Conservation (phyloP, 1,140 invertebrate genomes). For the Pseudomyrmex concolor region DNA sequence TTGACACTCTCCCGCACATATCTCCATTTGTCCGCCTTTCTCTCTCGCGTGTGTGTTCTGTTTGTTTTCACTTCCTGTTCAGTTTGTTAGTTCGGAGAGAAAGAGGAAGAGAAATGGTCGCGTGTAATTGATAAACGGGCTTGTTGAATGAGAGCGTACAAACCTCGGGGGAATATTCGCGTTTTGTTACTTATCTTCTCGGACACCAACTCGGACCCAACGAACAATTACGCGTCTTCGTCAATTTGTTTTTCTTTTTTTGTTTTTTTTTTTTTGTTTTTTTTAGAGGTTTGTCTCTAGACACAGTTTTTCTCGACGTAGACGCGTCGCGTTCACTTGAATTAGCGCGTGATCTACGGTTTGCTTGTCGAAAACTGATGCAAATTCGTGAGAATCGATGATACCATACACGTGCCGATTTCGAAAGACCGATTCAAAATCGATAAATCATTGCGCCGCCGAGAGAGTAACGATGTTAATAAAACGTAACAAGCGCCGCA, state of each 20-base stretch:
- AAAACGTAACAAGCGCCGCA: not conserved
- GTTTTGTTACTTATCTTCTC: too few species aligned
- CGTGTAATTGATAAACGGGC: slow-evolving; percentile 24
- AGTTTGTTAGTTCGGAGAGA: slow-evolving; percentile 16
- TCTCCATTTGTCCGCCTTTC: slow-evolving; percentile 33
- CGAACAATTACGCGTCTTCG: too few species aligned
- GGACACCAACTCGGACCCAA: too few species aligned
- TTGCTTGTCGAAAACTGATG: too few species aligned
- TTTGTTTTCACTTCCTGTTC: slow-evolving; percentile 38
- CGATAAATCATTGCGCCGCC: too few species aligned
- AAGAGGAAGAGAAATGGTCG: slow-evolving; percentile 3
- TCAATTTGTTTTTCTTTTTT: not conserved
- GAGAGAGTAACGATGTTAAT: not conserved
- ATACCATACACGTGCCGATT: too few species aligned
- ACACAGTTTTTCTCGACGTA: not conserved
- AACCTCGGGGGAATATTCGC: not conserved
- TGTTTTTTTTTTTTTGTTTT: too few species aligned
- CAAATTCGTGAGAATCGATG: too few species aligned
- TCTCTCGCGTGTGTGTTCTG: not conserved
- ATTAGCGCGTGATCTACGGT: too few species aligned
- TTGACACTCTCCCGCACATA: not conserved
- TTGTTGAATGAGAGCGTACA: not conserved
- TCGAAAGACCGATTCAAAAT: too few species aligned
- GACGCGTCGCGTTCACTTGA: too few species aligned
- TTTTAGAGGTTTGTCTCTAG: not conserved